Conservation (phyloP, 2,797 vertebrate genomes). For the Selene dorsalis region DNA sequence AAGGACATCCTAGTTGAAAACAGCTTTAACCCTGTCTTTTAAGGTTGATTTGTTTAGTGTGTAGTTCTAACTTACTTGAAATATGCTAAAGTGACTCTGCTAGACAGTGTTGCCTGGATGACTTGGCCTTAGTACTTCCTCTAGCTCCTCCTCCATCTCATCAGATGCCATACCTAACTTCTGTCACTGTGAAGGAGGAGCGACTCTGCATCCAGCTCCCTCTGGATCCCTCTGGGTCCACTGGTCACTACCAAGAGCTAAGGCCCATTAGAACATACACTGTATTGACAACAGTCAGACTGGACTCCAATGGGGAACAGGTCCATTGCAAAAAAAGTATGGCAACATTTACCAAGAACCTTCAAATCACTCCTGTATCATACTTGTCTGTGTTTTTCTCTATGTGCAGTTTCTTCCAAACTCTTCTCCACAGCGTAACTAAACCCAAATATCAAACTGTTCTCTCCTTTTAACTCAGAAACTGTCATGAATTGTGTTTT, state of each 20-base stretch:
- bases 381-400: no score
- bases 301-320: neutral
- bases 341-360: neutral
- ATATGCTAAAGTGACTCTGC: neutral
- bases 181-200: neutral
- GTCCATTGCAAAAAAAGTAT: neutral
- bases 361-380: no score
- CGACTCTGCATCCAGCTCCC: neutral
- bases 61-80: neutral
- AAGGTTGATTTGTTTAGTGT: no score
- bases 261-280: no score
- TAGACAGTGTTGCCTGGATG: neutral
- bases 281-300: neutral
- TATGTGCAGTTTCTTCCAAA: neutral
- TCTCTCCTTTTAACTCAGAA: neutral
- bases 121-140: neutral
- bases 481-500: no score
- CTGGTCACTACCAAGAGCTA: neutral
- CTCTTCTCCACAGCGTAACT: neutral
- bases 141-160: neutral
- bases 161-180: neutral
- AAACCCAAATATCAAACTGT: neutral
- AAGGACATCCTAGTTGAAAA: no score
- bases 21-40: no score
- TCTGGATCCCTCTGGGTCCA: no score